Evolutionary conservation across 2,797 vertebrate species (phyloP).

Genomic region (Pteropus rufus): DNA sequence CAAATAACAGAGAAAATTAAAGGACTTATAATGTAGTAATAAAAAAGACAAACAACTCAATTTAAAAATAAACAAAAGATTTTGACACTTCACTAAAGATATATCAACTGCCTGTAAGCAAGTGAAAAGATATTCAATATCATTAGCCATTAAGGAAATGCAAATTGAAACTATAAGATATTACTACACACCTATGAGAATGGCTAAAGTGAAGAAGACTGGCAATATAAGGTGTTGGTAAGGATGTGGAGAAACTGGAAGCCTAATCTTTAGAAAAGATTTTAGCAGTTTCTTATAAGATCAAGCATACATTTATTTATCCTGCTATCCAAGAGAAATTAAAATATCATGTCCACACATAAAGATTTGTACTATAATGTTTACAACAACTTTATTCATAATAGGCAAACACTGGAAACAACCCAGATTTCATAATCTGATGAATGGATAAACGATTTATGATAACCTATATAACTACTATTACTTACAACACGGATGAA

Average conservation of each 20-base stretch:
- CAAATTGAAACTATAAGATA: constrained; percentile 2
- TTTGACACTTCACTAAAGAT: neutral
- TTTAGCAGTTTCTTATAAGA: constrained; percentile 19
- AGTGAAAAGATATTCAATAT: constrained; percentile 12
- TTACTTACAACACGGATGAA: neutral
- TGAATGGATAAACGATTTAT: constrained; percentile 11
- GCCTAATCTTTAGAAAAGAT: constrained; percentile 19
- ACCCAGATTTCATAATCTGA: neutral
- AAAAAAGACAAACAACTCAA: constrained; percentile 19
- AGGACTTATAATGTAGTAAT: neutral
- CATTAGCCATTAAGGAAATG: constrained; percentile 18
- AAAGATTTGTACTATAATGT: constrained; percentile 19
- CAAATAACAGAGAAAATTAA: constrained; percentile 16
- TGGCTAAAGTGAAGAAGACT: neutral
- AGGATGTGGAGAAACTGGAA: neutral
- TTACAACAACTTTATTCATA: constrained; percentile 39
- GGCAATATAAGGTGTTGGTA: neutral
- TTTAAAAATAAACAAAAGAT: constrained; percentile 31
- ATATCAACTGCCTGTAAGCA: neutral
- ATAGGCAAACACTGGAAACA: neutral
- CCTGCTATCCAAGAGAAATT: neutral
- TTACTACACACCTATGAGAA: neutral
- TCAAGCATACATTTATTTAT: constrained; percentile 20
- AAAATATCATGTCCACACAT: constrained; percentile 1
- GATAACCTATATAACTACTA: neutral